Evolutionary conservation across 2,888 invertebrate species (phyloP).

Genomic region (Cephus sareptanus): DNA sequence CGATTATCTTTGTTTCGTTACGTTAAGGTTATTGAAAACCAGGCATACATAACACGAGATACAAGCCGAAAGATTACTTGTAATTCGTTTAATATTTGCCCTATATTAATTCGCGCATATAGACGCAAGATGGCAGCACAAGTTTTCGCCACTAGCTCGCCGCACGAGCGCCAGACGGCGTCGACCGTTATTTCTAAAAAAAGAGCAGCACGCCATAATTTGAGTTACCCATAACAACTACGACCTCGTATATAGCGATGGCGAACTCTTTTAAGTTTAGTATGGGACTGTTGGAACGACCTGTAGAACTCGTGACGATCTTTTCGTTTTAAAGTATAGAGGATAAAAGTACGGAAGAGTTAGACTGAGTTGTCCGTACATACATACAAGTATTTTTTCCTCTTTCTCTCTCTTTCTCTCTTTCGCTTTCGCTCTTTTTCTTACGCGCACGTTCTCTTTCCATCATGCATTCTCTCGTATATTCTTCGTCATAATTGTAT

Average conservation of each 20-base stretch:
- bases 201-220: not conserved
- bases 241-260: too few relatives aligned
- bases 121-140: not conserved
- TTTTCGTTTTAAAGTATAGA: slow-evolving; percentile 36
- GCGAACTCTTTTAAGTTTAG: not conserved
- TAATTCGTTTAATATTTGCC: not conserved
- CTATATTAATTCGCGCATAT: not conserved
- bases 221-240: not conserved
- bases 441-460: not conserved
- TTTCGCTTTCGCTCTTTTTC: not conserved
- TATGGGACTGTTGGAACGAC: slow-evolving; percentile 2
- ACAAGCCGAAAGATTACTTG: not conserved
- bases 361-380: slow-evolving; percentile 34
- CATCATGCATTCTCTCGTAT: not conserved
- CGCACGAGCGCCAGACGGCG: not conserved
- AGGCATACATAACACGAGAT: not conserved
- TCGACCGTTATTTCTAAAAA: not conserved
- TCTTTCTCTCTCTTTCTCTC: slow-evolving; percentile 13
- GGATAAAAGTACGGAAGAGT: slow-evolving; percentile 47
- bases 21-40: not conserved
- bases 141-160: not conserved
- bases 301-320: not conserved
- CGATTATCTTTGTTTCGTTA: not conserved
- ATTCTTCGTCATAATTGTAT: not conserved
- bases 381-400: not conserved